phyloP scores from a whole-genome alignment of 2,888 invertebrate genomes.

The Sycophila texana region DNA sequence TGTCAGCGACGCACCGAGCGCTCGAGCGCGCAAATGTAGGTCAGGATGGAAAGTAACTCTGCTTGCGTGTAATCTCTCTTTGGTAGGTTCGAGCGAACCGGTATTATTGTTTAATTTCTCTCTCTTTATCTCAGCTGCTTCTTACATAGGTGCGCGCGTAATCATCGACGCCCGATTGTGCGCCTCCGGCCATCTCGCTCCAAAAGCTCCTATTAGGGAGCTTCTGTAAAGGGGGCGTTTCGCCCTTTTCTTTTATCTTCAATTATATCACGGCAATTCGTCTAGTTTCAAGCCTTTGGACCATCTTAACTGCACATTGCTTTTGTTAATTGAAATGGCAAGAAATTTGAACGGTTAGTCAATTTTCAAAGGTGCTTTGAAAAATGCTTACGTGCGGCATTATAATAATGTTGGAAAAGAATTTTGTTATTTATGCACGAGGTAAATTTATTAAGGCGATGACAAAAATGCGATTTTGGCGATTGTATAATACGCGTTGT shows the following conservation, averaged over 20 bases:
- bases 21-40: slow-evolving; percentile 66
- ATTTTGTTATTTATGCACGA: too few relatives aligned
- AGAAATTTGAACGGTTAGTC: too few relatives aligned
- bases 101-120: slow-evolving; percentile 63
- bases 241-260: background rate
- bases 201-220: too few relatives aligned
- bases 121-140: background rate
- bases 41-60: slow-evolving; percentile 71
- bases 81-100: slow-evolving; percentile 60
- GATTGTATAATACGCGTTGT: slow-evolving; percentile 2
- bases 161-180: slow-evolving; percentile 15
- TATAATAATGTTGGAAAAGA: slow-evolving; percentile 19
- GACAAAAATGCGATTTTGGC: slow-evolving; percentile 17
- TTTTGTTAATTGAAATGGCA: too few relatives aligned
- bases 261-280: too few relatives aligned
- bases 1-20: slow-evolving; percentile 58
- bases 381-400: too few relatives aligned
- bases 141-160: background rate
- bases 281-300: too few relatives aligned
- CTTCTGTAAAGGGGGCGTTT: background rate
- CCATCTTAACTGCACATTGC: too few relatives aligned
- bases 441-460: slow-evolving; percentile 20
- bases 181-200: too few relatives aligned
- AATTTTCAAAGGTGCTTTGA: background rate
- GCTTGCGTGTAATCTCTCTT: slow-evolving; percentile 65